Base-by-base conservation (phyloP, 2,888 invertebrate genomes). In the Yponomeuta plumbellus region DNA sequence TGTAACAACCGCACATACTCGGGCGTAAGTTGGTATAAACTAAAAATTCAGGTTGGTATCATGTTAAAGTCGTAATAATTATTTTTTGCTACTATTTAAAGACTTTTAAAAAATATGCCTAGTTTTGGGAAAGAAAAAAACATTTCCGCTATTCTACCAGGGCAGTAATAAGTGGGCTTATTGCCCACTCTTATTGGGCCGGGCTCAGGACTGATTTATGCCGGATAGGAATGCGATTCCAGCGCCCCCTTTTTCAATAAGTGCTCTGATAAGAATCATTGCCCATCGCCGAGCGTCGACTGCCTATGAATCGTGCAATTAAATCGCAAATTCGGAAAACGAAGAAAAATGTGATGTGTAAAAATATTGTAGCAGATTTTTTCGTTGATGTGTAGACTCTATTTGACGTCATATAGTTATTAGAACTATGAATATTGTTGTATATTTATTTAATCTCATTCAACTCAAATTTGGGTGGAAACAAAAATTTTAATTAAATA, bases 221-320 rank as follows among this genome's bases (percentile, higher is more conserved):
- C 85, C 75, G 72, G 79, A 79, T 77, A 78, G 89, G 88, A 88
- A 86, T 86, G 80, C 78, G 77, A 72, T 66, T 73, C 26, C 59
- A 63, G 20, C 73, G 79, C 80, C 86, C 86, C 79, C 77, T 81
- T 66, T 85, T 88, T 90, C 88, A 88, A 90, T 89, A 88, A 88
- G 80, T 78, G 71, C 68, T 44, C 69, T 75, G 89, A 89, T 89
- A 88, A 88, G 87, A 88, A 88, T 86, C 88, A 86, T 87, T 83
- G 86, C 84, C 58, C 34, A 22, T 34, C 39, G 62, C 52, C 66
- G 63, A 22, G 66, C 44, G 44, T 13, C 44, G 44, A 52, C 10
- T 1, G 23, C 23, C 59, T 59, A 59, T 22, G 23, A 59, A 59
- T 21, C 21, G 59, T 59, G 59, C 44, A 52, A 59, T 21, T 21